These are phyloP conservation scores for Xanthorhoe designata DNA, from an alignment of 2,888 invertebrate genomes.

Conservation along the genomic window DNA sequence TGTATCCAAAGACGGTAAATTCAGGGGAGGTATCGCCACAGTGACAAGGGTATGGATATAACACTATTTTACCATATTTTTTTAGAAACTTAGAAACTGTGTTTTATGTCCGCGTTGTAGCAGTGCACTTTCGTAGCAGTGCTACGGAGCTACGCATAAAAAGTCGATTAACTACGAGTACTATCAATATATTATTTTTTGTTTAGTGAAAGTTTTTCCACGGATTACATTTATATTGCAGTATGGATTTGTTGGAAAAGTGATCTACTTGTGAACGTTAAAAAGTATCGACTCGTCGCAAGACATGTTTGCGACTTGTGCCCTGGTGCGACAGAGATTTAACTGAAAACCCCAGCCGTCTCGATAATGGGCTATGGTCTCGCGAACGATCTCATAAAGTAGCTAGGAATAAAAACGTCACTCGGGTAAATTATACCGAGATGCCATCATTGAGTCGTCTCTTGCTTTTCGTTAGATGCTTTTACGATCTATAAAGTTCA, in stretches of 20 bases:
- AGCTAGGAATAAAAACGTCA: slow-evolving; percentile 66
- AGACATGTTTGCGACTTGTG: too few species aligned
- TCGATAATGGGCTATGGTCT: slow-evolving; percentile 26
- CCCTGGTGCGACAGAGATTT: too few species aligned
- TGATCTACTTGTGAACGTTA: too few species aligned
- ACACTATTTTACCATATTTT: neutral
- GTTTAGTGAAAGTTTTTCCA: neutral
- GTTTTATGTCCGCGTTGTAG: neutral
- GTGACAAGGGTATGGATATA: neutral
- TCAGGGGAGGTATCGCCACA: slow-evolving; percentile 52
- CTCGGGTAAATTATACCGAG: slow-evolving; percentile 63
- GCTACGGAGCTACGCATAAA: slow-evolving; percentile 7
- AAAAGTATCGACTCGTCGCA: too few species aligned
- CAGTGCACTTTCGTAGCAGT: slow-evolving; percentile 11
- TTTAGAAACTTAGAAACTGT: neutral
- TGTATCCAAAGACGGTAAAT: slow-evolving; percentile 57
- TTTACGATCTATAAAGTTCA: slow-evolving; percentile 45
- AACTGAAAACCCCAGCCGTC: slow-evolving; percentile 1
- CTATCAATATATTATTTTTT: neutral
- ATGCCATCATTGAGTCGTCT: slow-evolving; percentile 54
- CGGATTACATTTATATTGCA: too few species aligned
- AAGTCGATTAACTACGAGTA: neutral
- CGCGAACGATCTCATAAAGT: slow-evolving; percentile 68
- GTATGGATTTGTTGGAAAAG: too few species aligned
- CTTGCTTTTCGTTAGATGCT: slow-evolving; percentile 51